Evolutionary conservation across 2,888 invertebrate species (phyloP).

Genomic region (Chirona hameri): DNA sequence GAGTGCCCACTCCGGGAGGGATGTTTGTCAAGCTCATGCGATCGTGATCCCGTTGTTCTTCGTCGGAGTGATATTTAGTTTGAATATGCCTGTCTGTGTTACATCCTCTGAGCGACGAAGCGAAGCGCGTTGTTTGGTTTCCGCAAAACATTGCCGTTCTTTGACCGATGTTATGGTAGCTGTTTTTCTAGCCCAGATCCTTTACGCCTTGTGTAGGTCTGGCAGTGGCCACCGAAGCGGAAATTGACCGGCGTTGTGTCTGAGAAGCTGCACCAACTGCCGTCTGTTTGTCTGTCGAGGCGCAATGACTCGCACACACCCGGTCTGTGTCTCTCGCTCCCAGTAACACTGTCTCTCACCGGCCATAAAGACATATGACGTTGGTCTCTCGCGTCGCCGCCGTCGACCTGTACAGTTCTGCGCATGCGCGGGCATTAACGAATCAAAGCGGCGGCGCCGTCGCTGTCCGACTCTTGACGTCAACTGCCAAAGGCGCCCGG

Average conservation of each 20-base stretch:
- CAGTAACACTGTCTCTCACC: neutral
- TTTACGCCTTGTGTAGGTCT: neutral
- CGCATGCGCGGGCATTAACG: conserved; percentile 12
- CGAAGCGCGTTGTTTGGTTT: neutral
- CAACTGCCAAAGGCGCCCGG: conserved; percentile 4
- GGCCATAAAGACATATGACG: neutral
- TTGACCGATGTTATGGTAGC: neutral
- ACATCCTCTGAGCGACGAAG: neutral
- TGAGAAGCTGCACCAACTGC: no score
- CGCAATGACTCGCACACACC: no score
- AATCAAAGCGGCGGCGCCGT: neutral
- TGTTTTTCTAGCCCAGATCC: neutral
- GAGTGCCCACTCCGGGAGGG: neutral
- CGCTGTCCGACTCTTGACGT: neutral
- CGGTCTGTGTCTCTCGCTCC: no score
- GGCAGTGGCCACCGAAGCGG: neutral
- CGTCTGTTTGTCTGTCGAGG: no score
- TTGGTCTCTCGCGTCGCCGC: neutral
- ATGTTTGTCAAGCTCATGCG: neutral
- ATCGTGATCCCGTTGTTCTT: conserved; percentile 1
- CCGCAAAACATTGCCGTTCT: neutral
- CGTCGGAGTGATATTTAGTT: conserved; percentile 26
- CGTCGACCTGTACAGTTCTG: neutral
- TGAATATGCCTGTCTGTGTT: neutral
- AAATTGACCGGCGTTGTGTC: no score